A percentile compares a stretch with the other conserved stretches of the same genome.
Conservation (phyloP, 2,113 vertebrate genomes). For the Onychorhynchus coronatus region DNA sequence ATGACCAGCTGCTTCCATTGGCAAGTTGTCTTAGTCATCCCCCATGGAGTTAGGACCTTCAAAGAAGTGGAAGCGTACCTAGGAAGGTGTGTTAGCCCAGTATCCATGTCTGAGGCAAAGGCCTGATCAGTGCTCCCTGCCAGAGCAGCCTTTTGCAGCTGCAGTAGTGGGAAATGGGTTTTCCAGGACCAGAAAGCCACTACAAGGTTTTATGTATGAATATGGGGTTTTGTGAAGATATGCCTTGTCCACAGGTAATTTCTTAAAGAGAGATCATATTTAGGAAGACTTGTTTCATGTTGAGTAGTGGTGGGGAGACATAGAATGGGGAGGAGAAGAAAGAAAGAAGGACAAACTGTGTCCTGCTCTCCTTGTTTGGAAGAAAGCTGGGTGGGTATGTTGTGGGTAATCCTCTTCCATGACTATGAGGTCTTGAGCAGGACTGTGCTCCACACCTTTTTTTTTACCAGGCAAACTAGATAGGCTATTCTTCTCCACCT, state of each 20-base stretch:
- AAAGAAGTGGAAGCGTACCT: background rate
- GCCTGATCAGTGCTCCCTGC: background rate
- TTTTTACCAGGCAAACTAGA: background rate
- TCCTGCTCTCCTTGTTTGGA: background rate
- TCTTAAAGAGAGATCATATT: background rate
- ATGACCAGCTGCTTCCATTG: background rate
- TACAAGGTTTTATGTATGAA: fast-evolving
- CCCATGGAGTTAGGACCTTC: background rate
- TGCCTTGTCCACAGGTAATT: background rate
- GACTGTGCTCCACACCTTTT: background rate
- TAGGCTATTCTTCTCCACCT: background rate
- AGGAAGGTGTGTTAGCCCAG: background rate
- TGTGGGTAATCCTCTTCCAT: background rate
- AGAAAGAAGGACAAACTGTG: no score
- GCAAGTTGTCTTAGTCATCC: background rate
- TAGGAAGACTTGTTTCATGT: background rate
- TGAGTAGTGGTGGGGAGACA: background rate
- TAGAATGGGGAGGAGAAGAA: background rate
- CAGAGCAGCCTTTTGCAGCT: background rate
- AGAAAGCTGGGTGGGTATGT: background rate
- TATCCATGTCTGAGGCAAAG: background rate
- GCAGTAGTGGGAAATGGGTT: fast-evolving
- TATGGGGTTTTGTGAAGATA: background rate
- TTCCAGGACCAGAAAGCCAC: background rate
- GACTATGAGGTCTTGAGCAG: fast-evolving